Evolutionary conservation across 92 coral and sea anemone species (phyloP).

Genomic region (Isaurus tuberculatus): DNA sequence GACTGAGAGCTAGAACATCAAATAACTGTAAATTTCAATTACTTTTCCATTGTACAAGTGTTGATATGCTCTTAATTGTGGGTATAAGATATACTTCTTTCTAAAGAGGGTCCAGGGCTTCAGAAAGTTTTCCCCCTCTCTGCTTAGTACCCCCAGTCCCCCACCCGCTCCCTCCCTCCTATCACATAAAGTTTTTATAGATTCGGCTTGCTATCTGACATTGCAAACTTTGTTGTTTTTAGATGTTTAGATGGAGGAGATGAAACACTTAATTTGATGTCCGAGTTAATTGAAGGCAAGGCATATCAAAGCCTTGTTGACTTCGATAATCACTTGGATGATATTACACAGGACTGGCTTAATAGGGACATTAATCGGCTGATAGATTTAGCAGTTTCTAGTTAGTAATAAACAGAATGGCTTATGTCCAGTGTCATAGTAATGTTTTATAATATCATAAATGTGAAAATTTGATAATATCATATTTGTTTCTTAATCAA

Average conservation of each 20-base stretch:
- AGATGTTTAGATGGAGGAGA: slow-evolving; percentile 94
- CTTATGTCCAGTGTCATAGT: background rate
- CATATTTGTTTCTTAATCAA: too few relatives aligned
- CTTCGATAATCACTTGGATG: slow-evolving; percentile 98
- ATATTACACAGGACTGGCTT: slow-evolving; percentile 93
- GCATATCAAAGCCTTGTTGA: slow-evolving; percentile 97
- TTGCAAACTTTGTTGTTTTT: slow-evolving; percentile 5
- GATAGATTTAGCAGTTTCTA: slow-evolving; percentile 69
- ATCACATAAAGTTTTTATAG: too few relatives aligned
- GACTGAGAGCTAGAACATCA: too few relatives aligned
- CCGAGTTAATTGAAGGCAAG: slow-evolving; percentile 93
- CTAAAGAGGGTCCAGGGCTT: too few relatives aligned
- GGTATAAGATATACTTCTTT: too few relatives aligned
- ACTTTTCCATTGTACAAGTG: too few relatives aligned
- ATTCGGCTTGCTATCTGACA: background rate
- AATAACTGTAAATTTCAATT: too few relatives aligned
- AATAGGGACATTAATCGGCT: slow-evolving; percentile 94
- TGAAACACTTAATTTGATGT: slow-evolving; percentile 85
- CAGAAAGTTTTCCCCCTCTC: too few relatives aligned
- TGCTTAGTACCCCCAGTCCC: too few relatives aligned
- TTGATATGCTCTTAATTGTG: too few relatives aligned
- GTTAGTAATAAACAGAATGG: slow-evolving; percentile 1
- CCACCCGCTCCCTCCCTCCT: too few relatives aligned
- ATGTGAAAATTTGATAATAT: too few relatives aligned
- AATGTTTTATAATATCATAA: background rate